Percentiles rank a stretch among this genome's conserved stretches.
Conservation (phyloP, 2,113 vertebrate genomes). For the Solenodon paradoxus region DNA sequence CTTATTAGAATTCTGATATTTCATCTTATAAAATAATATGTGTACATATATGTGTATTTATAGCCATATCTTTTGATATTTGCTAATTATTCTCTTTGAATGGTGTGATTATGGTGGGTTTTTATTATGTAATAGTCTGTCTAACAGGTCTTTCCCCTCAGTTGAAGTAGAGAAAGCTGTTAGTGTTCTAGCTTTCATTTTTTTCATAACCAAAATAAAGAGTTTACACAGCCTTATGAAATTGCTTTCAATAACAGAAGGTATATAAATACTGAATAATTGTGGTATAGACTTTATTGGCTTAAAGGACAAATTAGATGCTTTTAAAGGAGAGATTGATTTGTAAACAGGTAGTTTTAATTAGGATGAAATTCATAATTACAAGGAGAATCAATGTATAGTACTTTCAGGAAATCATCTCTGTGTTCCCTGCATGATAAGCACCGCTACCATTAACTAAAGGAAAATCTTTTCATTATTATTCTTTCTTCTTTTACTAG, state of each 20-base stretch:
- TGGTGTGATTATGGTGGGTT: background rate
- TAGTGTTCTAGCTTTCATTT: constrained; percentile 27
- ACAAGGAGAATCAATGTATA: background rate
- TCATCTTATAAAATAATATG: background rate
- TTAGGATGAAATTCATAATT: constrained; percentile 22
- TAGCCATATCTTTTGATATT: constrained; percentile 16
- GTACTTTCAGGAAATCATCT: background rate
- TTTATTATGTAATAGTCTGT: constrained; percentile 2
- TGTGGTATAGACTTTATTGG: background rate
- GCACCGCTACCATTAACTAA: background rate
- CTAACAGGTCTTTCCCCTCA: background rate
- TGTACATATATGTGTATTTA: background rate
- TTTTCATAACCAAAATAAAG: constrained; percentile 32
- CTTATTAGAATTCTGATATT: constrained; percentile 7
- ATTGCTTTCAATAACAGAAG: background rate
- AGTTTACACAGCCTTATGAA: background rate
- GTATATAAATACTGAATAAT: background rate
- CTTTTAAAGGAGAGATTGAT: background rate
- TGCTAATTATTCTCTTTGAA: background rate
- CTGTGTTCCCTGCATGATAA: background rate
- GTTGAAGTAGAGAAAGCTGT: background rate
- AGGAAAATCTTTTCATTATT: background rate
- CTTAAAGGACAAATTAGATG: background rate
- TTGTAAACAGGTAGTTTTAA: background rate
- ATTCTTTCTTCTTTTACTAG: background rate